Conservation (phyloP, 1,140 invertebrate genomes). For the Camponotus pennsylvanicus region DNA sequence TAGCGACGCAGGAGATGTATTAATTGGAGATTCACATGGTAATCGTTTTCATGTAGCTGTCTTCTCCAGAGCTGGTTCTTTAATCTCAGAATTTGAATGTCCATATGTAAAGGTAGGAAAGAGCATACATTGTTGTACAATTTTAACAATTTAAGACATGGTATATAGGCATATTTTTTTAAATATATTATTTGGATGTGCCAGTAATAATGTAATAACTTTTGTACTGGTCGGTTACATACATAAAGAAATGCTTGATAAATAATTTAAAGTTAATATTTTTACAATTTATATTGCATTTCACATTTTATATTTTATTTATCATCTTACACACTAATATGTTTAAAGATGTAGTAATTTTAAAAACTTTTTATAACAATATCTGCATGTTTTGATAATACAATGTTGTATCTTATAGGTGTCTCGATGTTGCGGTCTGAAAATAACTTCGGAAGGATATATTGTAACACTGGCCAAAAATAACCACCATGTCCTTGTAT, state of each 20-base stretch:
- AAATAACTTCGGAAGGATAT: slow-evolving; percentile 98
- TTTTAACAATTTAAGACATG: neutral
- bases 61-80: slow-evolving; percentile 94
- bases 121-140: neutral
- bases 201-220: slow-evolving; percentile 15
- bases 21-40: slow-evolving; percentile 98
- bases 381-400: neutral
- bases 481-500: slow-evolving; percentile 98
- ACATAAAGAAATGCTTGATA: neutral
- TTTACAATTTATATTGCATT: neutral
- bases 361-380: neutral
- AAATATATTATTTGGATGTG: neutral
- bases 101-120: slow-evolving; percentile 95
- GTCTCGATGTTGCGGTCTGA: slow-evolving; percentile 98
- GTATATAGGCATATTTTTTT: neutral
- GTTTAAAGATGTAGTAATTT: neutral
- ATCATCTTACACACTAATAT: neutral
- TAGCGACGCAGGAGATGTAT: slow-evolving; percentile 97
- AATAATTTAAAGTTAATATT: slow-evolving; percentile 15
- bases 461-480: slow-evolving; percentile 99
- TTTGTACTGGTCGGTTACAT: neutral
- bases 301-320: neutral
- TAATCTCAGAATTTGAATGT: slow-evolving; percentile 98
- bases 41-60: slow-evolving; percentile 99
- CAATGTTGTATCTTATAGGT: slow-evolving; percentile 88